These are phyloP conservation scores for Mionectes macconnelli DNA, from an alignment of 2,113 vertebrate genomes.

Conservation along the genomic window DNA sequence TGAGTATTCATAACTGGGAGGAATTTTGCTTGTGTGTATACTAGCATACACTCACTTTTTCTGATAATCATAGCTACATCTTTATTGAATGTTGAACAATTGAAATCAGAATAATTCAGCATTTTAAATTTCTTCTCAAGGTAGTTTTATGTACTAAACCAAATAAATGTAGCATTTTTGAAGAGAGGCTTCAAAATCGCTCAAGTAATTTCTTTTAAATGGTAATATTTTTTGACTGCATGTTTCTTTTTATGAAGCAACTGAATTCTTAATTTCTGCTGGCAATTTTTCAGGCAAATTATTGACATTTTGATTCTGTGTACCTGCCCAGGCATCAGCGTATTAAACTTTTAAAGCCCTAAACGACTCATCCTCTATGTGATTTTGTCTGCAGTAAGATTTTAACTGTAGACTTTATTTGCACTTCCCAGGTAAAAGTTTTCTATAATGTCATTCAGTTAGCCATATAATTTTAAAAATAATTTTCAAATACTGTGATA, in stretches of 20 bases:
- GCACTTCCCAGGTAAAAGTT: neutral
- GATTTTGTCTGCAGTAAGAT: neutral
- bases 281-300: neutral
- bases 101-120: neutral
- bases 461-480: neutral
- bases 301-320: neutral
- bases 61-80: neutral
- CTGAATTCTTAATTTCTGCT: neutral
- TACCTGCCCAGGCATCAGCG: neutral
- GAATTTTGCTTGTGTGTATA: neutral
- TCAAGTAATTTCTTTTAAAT: neutral
- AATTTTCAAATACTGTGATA: neutral
- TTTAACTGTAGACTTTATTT: neutral
- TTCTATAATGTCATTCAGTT: neutral
- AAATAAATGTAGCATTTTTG: neutral
- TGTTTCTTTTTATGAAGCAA: neutral
- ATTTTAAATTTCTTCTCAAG: neutral
- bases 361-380: fast-evolving
- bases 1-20: neutral
- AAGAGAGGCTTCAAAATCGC: neutral
- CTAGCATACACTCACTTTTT: neutral
- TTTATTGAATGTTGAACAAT: neutral
- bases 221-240: neutral
- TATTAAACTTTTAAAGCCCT: neutral
- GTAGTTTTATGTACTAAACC: neutral